These are phyloP conservation scores for Anseranas semipalmata DNA, from an alignment of 2,113 vertebrate genomes.

Conservation along the genomic window DNA sequence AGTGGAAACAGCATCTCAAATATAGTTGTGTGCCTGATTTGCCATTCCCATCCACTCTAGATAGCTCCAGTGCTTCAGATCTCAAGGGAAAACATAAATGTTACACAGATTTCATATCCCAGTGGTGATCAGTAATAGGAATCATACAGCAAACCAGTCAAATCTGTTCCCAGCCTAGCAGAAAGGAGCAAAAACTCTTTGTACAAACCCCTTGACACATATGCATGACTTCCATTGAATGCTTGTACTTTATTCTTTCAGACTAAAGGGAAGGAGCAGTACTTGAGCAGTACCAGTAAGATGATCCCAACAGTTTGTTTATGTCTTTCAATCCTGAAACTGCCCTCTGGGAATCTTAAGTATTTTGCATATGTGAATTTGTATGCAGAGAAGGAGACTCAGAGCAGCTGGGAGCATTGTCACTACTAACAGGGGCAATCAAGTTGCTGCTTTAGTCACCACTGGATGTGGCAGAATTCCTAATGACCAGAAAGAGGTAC, in stretches of 20 bases:
- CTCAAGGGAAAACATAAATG: background rate
- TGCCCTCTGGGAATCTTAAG: slow-evolving; percentile 35
- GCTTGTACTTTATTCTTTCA: background rate
- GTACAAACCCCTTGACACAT: background rate
- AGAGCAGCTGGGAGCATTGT: slow-evolving; percentile 43
- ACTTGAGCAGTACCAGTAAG: background rate
- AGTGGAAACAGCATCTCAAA: background rate
- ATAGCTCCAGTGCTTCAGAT: background rate
- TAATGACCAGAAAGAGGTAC: background rate
- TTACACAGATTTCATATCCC: background rate
- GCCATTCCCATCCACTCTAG: background rate
- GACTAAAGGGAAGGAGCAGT: background rate
- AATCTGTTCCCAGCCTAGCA: background rate
- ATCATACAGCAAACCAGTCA: background rate
- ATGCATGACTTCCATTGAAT: background rate
- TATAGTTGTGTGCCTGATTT: background rate
- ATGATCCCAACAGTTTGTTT: background rate
- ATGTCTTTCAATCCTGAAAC: slow-evolving; percentile 21
- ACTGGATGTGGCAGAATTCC: background rate
- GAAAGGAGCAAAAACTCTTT: background rate
- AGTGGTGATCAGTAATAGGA: background rate
- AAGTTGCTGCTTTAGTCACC: slow-evolving; percentile 31
- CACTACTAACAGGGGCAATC: background rate
- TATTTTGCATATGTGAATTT: slow-evolving; percentile 38
- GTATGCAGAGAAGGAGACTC: slow-evolving; percentile 40